Evolutionary conservation across 2,113 vertebrate genomes (phyloP), one percentile per base, ranked within the genome.

Genomic region (Ammodytes marinus): DNA sequence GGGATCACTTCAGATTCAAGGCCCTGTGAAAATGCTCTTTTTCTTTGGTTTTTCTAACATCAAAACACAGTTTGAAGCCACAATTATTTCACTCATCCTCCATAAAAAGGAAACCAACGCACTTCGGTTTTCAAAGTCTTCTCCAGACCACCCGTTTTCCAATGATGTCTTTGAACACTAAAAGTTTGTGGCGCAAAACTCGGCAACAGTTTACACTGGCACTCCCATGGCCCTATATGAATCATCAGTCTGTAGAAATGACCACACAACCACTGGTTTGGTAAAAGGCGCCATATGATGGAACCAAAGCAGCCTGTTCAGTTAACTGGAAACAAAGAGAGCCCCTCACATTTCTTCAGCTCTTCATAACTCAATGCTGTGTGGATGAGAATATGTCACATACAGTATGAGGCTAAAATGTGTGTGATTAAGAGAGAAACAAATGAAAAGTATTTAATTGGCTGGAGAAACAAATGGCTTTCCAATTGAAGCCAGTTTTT

Each of bases 181-280:
- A 13, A 5, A 43, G 27, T 79, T 72, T 52, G 69, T 65, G 82
- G 73, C 47, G 19, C n/a, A 69, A 71, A 66, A 35, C 55, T 79
- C 43, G 49, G 39, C 17, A 58, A 66, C 58, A 53, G 68, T 86
- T 79, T 67, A 80, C 17, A 17, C 70, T 81, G 80, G 76, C 76
- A 59, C 11, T 61, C 13, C 15, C 35, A 40, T 14, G 39, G 54
- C 54, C 43, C 13, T 9, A n/a, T 45, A 67, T 88, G 75, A 90
- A 52, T 89, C 90, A 90, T 43, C 61, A 42, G 63, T 52, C 43
- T 80, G 63, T 63, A 61, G 74, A 73, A 73, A 66, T 65, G 27
- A 74, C 52, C 70, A 15, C 58, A 47, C 42, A 54, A 37, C 75
- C 83, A 63, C 77, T 40, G 75, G 65, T 78, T 80, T 81, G 59